Evolutionary conservation across 2,113 vertebrate genomes (phyloP), one percentile per base, ranked within the genome.

Genomic region (Agelaius tricolor): DNA sequence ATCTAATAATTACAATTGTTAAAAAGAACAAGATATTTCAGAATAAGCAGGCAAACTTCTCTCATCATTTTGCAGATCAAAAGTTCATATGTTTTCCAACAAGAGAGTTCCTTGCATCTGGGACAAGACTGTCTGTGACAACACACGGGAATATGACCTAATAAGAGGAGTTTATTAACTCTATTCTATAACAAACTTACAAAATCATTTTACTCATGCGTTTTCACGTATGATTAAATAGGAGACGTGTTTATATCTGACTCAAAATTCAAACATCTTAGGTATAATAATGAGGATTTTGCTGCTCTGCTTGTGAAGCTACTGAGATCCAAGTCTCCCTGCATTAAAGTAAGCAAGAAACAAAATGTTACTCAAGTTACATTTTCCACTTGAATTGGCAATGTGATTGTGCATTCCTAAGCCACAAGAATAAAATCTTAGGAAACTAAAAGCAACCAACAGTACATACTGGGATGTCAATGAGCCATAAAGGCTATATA

Each of bases 321-420:
- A 58, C 75, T 67, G 72, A 93, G 35, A 69, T 68, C n/a, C 44
- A 63, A 89, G 21, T 35, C 66, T 62, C 24, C 30, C 10, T 78
- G 17, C 80, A 88, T 77, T 91, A 94, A 87, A 91, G 66, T 73
- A 94, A 91, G 46, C 51, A 93, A 81, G 63, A 88, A 91, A 57
- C 72, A 83, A 82, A 91, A 82, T 63, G 47, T 86, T 93, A 74
- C 72, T 90, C 67, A 77, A 86, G 85, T 72, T 92, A 80, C 54
- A 84, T 96, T 97, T 97, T 94, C 90, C 94, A 96, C 61, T 93
- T 93, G 90, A 93, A 80, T 78, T 85, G 65, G 59, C 65, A 96
- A 81, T 57, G 27, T 67, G 57, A 94, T 88, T 93, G 65, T 81
- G 41, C 35, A 35, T 95, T 94, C 27, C 47, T 77, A 90, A 91